Conservation (phyloP, 2,797 vertebrate genomes). For the Parambassis ranga region DNA sequence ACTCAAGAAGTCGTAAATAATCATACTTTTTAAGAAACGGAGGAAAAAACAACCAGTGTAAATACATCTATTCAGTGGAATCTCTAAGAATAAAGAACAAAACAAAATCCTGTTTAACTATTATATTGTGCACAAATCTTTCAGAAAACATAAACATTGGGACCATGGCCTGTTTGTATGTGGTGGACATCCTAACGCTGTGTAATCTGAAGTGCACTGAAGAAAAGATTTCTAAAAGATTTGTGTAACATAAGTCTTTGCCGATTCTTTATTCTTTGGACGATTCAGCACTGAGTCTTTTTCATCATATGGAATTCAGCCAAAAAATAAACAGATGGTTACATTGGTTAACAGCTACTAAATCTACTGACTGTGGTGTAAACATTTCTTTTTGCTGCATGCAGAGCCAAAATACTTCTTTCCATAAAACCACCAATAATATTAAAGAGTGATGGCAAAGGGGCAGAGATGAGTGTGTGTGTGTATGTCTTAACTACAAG, state of each 20-base stretch:
- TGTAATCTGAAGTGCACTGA: too few relatives aligned
- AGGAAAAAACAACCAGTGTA: constrained; percentile 10
- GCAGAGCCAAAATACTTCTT: constrained; percentile 49
- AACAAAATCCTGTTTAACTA: constrained; percentile 6
- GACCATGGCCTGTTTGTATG: too few relatives aligned
- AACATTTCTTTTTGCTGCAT: constrained; percentile 53
- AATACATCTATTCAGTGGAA: constrained; percentile 4
- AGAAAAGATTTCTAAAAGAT: constrained; percentile 1
- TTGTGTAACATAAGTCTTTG: constrained; percentile 14
- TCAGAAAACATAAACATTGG: too few relatives aligned
- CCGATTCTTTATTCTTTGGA: constrained; percentile 3
- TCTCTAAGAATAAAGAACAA: neutral
- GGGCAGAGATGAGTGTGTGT: constrained; percentile 17
- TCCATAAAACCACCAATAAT: constrained; percentile 43
- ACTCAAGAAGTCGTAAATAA: constrained; percentile 3
- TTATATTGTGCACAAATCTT: constrained; percentile 34
- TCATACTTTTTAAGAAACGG: neutral
- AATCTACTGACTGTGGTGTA: constrained; percentile 40
- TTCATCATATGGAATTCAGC: constrained; percentile 16
- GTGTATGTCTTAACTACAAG: constrained; percentile 34
- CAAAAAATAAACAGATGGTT: constrained; percentile 32
- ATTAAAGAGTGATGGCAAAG: constrained; percentile 29
- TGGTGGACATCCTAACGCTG: too few relatives aligned
- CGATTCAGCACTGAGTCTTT: neutral
- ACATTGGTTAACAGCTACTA: constrained; percentile 43